A percentile compares a stretch with the other conserved stretches of the same genome.
phyloP scores from a whole-genome alignment of 2,888 invertebrate genomes.

The Unio pictorum region DNA sequence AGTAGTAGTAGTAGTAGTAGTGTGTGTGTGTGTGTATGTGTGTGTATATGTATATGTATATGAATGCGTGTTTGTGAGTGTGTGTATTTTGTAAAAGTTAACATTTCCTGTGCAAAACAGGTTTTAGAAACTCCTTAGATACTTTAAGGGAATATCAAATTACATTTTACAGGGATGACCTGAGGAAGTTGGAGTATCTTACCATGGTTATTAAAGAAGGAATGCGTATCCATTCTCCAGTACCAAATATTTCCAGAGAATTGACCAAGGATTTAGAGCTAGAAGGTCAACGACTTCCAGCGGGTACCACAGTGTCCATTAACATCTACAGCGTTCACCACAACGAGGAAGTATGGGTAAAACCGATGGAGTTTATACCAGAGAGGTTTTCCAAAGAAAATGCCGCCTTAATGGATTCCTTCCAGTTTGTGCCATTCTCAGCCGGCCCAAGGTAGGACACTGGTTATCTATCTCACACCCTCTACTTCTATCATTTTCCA shows the following conservation, averaged over 20 bases:
- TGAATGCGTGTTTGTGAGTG: background rate
- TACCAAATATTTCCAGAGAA: constrained; percentile 53
- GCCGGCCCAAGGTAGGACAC: constrained; percentile 51
- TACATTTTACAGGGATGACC: constrained; percentile 46
- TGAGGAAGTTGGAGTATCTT: constrained; percentile 49
- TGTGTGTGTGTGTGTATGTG: no score
- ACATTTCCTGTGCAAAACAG: background rate
- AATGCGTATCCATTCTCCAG: constrained; percentile 57
- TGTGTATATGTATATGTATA: no score
- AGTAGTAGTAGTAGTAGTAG: no score
- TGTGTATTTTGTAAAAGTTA: background rate
- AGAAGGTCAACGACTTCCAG: constrained; percentile 45
- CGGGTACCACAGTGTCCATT: constrained; percentile 34
- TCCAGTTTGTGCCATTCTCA: constrained; percentile 48
- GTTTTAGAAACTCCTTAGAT: background rate
- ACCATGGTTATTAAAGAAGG: constrained; percentile 62
- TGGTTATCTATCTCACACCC: no score
- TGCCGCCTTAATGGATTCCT: constrained; percentile 35
- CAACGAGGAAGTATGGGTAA: constrained; percentile 51
- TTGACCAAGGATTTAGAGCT: constrained; percentile 48
- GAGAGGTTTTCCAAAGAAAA: constrained; percentile 46
- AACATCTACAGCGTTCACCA: constrained; percentile 51
- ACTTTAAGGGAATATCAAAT: background rate
- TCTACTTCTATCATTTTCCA: no score
- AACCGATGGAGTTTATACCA: constrained; percentile 30